Evolutionary conservation across 2,888 invertebrate genomes (phyloP).

Genomic region (Tetanocera ferruginea): DNA sequence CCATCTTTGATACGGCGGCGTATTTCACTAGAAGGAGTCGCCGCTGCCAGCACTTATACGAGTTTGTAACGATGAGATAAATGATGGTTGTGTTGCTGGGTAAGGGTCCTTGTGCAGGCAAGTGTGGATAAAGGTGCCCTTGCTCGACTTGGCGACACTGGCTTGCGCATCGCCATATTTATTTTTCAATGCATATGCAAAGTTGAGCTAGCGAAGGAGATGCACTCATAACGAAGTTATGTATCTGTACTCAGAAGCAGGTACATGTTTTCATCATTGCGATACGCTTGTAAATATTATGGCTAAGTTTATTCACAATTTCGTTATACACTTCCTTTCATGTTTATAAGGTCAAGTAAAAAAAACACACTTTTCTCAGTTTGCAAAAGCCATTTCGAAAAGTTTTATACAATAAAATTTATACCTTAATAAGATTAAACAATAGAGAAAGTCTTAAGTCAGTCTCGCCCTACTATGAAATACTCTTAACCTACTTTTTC

Average conservation of each 20-base stretch:
- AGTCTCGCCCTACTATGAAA: too few relatives aligned
- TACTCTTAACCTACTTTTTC: too few relatives aligned
- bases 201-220: neutral
- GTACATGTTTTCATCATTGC: neutral
- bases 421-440: too few relatives aligned
- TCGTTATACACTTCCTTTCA: too few relatives aligned
- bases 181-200: slow-evolving; percentile 8
- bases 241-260: neutral
- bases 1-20: slow-evolving; percentile 49
- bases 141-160: neutral
- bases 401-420: too few relatives aligned
- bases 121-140: neutral
- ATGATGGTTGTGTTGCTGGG: slow-evolving; percentile 12
- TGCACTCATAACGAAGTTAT: slow-evolving; percentile 1
- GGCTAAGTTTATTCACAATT: neutral
- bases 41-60: slow-evolving; percentile 11
- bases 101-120: neutral
- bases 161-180: slow-evolving; percentile 18
- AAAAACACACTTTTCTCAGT: too few relatives aligned
- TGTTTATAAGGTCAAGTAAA: too few relatives aligned
- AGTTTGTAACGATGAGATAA: slow-evolving; percentile 39
- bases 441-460: too few relatives aligned
- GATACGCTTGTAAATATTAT: neutral
- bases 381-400: too few relatives aligned
- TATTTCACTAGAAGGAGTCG: slow-evolving; percentile 16